Evolutionary conservation across 1,140 invertebrate species (phyloP), one percentile per base, ranked within the genome.

Genomic region (Colletes gigas): DNA sequence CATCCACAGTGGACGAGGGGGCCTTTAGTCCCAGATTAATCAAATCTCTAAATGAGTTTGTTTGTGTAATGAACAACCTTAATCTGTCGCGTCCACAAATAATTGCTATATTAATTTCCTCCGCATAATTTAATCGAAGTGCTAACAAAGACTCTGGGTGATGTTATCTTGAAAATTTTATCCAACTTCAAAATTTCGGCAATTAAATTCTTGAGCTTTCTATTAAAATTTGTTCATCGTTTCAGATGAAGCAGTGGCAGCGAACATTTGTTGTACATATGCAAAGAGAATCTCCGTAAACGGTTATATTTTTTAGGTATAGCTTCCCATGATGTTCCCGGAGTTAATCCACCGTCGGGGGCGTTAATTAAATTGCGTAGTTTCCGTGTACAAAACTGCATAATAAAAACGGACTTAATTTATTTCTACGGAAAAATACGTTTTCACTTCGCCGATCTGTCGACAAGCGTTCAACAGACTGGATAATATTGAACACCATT

Each of bases 41-140:
- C 0, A 99, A 98, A 93, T 89, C 94, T 8, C 93, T 97, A 57
- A 94, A 97, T 5, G 97, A 99, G 90, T 99, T 99, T 92, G 93
- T 98, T 21, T 89, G 96, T 59, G 97, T 99, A 63, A 99, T 99
- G 99, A 95, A 97, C 30, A 97, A 98, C 89, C 94, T 99, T 30
- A 99, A 99, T 92, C 94, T 99, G 84, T 95, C 97, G 0, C 98
- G 99, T 93, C 99, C 99, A 9, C 98, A 98, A 93, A 98, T 98
- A 95, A 99, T 99, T 88, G 99, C 98, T 98, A 93, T 95, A 94
- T 21, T 54, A 76, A 62, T 84, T 63, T 59, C 0, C 39, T 17
- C 8, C 14, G 59, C 47, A 4, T 39, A n/a, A 10, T 39, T 74
- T 19, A 15, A 0, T 75, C 75, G 7, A 5, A 66, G 62, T 21